Conservation (phyloP, 2,797 vertebrate genomes). For the Eulemur rubriventer region DNA sequence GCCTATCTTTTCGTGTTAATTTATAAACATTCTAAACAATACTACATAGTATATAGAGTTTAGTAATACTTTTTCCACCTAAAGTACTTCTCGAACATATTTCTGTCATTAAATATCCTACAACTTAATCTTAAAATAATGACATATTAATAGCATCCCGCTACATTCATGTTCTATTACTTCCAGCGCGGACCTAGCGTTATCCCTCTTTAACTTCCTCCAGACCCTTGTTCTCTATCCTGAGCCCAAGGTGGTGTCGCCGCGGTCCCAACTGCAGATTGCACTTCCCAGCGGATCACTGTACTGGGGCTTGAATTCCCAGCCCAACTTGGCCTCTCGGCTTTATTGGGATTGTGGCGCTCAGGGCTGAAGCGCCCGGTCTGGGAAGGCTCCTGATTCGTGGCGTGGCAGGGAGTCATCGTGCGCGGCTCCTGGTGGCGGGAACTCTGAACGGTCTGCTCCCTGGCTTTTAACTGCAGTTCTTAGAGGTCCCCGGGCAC, state of each 20-base stretch:
- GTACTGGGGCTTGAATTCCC: too few species aligned
- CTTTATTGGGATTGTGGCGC: not conserved
- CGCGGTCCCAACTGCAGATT: fast-evolving
- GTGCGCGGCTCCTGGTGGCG: not conserved
- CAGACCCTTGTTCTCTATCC: not conserved
- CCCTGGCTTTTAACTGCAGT: not conserved
- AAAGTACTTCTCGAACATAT: not conserved
- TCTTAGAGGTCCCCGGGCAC: not conserved
- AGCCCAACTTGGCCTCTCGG: not conserved
- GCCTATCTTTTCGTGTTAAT: not conserved
- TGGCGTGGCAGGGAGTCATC: too few species aligned
- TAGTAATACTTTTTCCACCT: not conserved
- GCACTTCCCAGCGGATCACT: not conserved
- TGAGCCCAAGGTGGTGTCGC: too few species aligned
- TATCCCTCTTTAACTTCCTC: not conserved
- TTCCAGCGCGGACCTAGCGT: not conserved
- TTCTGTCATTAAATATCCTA: not conserved
- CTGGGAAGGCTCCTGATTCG: not conserved
- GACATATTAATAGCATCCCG: not conserved
- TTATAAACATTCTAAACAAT: not conserved
- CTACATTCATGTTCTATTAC: not conserved
- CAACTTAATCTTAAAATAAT: not conserved
- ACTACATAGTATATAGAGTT: not conserved
- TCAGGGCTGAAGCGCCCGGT: not conserved
- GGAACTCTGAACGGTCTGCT: not conserved